Conservation (phyloP, 2,888 invertebrate genomes). For the Xestia ashworthii region DNA sequence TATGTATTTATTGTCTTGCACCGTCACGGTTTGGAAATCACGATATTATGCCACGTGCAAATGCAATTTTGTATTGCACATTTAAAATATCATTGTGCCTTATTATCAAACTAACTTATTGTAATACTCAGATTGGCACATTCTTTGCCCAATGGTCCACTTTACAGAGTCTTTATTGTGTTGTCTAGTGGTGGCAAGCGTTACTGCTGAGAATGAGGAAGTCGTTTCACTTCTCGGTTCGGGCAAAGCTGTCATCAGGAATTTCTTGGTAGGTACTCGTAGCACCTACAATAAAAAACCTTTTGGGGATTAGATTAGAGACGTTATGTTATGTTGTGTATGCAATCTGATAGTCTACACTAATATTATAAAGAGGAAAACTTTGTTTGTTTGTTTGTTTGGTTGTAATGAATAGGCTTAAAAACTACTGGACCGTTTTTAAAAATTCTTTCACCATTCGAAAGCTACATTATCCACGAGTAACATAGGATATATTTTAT, state of each 20-base stretch:
- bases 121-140: background rate
- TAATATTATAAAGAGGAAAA: too few species aligned
- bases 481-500: too few species aligned
- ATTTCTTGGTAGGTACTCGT: background rate
- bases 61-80: slow-evolving; percentile 22
- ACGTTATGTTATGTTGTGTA: background rate
- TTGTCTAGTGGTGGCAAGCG: background rate
- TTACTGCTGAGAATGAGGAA: background rate
- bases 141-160: background rate
- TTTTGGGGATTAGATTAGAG: background rate
- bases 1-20: slow-evolving; percentile 19
- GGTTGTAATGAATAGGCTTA: too few species aligned
- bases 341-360: background rate
- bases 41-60: slow-evolving; percentile 27
- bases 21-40: slow-evolving; percentile 28
- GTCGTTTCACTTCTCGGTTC: background rate
- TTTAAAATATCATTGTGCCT: background rate
- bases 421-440: too few species aligned
- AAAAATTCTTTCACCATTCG: too few species aligned
- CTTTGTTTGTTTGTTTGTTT: too few species aligned
- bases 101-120: background rate
- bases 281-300: too few species aligned
- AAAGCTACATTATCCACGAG: too few species aligned
- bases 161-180: background rate
- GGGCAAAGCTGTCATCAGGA: background rate